Evolutionary conservation across 1,140 invertebrate species (phyloP), one percentile per base, ranked within the genome.

Genomic region (Polypedilum vanderplanki): DNA sequence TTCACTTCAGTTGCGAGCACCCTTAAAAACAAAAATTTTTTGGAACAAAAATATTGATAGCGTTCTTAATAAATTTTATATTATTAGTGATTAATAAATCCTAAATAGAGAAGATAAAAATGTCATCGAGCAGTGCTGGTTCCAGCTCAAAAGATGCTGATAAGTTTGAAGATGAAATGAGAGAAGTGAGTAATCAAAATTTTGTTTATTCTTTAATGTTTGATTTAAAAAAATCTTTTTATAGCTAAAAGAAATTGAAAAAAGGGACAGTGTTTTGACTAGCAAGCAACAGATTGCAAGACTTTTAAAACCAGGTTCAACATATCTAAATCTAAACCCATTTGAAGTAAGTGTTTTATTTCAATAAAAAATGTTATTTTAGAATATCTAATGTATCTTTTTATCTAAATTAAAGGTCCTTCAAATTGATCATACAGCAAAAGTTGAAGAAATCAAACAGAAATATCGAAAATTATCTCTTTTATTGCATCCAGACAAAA

Each of bases 381-480:
- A n/a, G n/a, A n/a, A n/a, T n/a, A n/a, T n/a, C n/a, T 33, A 33
- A 33, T 33, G 5, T 33, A 3, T 5, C 2, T 33, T 33, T 3
- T 33, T 5, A 33, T 33, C 24, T 33, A n/a, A n/a, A 33, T 33
- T 33, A 3, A 33, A 33, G 24, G 24, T 99, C 40, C 85, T 99
- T 46, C 94, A 98, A 85, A 89, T 99, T 77, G 96, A 98, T 79
- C 94, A 95, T 40, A 93, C 95, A 75, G 88, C 90, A 24, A 83
- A 91, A 40, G 81, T 98, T 64, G 94, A 97, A 79, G 94, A 97
- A 82, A 91, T 98, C 24, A 98, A 98, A 82, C 98, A 97, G 81
- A 97, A 97, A 85, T 99, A 98, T 83, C 89, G 94, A 83, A 88
- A 94, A 79, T 89, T 99, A 79, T 99, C 97, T 15, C 96, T 99